Base-by-base conservation (phyloP, 2,113 vertebrate species). In the Gopherus evgoodei region DNA sequence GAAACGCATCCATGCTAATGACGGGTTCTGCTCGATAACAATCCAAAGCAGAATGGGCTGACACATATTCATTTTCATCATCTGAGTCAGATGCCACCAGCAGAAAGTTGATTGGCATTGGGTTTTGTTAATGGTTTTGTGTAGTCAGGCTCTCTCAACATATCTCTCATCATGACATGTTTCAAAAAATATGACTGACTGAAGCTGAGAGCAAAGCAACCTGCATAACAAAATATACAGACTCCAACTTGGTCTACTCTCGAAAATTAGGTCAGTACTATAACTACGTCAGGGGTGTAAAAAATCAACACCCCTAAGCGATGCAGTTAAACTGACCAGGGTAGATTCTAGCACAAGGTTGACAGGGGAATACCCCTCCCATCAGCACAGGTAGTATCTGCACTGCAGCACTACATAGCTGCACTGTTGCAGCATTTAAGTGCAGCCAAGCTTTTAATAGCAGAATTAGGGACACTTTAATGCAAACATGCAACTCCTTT, bases 61-160 rank as follows among this genome's bases (percentile, higher is more conserved):
- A 50, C 14, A 13, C 50, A 5, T 50, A 13, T 50, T 50, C 50
- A 50, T 50, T 50, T 50, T 50, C 13, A 50, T 50, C 13, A 50
- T 50, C 50, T 50, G 50, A 50, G 50, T 50, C 50, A 50, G 50
- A 50, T 50, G 50, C 50, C 50, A 14, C 50, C 50, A 50, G 50
- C 50, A 50, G 50, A 50, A 50, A 13, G 13, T 50, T 50, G 50
- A 50, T 50, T 50, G 65, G 81, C 59, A 89, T 81, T 96, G 95
- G 90, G 79, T 93, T 93, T 93, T 91, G 79, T 81, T 94, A 96
- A 95, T 93, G 86, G 91, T 89, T 93, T 89, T 91, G 76, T 95
- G 83, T 62, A 89, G 69, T 35, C 59, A 25, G 47, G 29, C 24
- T 88, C 91, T 95, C 92, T 96, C 96, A 96, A 95, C 93, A 95